phyloP scores from a whole-genome alignment of 2,113 vertebrate species.

The Cynopterus brachyotis region DNA sequence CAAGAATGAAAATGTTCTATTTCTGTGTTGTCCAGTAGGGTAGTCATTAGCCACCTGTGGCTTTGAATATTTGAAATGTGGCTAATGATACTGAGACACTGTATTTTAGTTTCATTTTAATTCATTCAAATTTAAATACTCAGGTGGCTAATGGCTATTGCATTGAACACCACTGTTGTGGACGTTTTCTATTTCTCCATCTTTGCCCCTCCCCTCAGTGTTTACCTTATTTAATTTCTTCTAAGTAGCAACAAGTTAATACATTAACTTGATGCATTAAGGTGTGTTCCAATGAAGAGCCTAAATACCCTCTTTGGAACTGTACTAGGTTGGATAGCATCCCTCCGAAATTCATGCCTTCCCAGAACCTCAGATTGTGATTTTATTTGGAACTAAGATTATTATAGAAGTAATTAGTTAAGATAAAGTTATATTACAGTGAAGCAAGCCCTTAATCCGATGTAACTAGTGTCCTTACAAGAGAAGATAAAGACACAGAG shows the following conservation, averaged over 20 bases:
- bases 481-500: neutral
- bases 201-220: neutral
- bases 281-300: neutral
- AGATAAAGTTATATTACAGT: neutral
- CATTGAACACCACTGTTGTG: neutral
- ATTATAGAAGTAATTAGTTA: neutral
- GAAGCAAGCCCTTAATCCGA: neutral
- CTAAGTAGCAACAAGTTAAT: neutral
- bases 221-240: constrained; percentile 1
- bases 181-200: neutral
- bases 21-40: neutral
- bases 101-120: neutral
- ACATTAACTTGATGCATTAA: neutral
- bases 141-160: neutral
- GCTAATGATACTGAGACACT: neutral
- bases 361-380: neutral
- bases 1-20: neutral
- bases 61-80: neutral
- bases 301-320: neutral
- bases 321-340: neutral
- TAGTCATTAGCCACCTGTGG: neutral
- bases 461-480: neutral
- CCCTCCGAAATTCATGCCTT: neutral
- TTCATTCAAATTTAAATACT: neutral
- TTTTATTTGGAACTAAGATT: neutral